phyloP scores from a whole-genome alignment of 2,113 vertebrate genomes.

The Ceratotherium simum region DNA sequence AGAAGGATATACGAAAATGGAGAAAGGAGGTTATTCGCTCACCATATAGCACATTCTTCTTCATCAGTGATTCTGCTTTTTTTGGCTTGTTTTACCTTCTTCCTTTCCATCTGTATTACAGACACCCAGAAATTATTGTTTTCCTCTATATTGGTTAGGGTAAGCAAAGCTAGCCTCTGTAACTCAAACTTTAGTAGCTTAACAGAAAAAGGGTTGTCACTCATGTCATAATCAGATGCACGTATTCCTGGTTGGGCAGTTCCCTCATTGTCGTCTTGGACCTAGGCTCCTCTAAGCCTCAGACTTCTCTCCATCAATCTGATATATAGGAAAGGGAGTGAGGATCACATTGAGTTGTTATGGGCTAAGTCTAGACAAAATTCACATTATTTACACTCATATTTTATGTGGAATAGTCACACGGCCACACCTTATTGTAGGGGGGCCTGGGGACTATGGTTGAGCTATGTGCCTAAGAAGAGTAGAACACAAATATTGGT shows the following conservation, averaged over 20 bases:
- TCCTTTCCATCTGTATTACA: background rate
- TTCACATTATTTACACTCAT: background rate
- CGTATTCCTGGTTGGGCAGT: background rate
- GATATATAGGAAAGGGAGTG: background rate
- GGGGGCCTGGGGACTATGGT: background rate
- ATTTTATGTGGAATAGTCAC: background rate
- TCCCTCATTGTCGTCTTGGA: background rate
- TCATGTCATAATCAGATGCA: background rate
- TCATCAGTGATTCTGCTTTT: constrained; percentile 1
- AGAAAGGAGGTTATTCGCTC: background rate
- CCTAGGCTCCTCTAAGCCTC: background rate
- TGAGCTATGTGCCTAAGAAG: background rate
- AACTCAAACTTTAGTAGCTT: background rate
- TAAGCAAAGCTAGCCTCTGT: background rate
- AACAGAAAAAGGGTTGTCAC: background rate
- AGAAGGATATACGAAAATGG: background rate
- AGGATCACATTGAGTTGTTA: background rate
- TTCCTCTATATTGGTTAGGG: background rate
- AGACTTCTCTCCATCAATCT: background rate
- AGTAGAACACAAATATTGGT: background rate
- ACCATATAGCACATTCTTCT: background rate
- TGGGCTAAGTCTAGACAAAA: background rate
- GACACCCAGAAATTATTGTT: background rate
- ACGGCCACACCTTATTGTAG: background rate
- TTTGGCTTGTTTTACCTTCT: background rate